Evolutionary conservation across 2,113 vertebrate species (phyloP).

Genomic region (Prolemur simus): DNA sequence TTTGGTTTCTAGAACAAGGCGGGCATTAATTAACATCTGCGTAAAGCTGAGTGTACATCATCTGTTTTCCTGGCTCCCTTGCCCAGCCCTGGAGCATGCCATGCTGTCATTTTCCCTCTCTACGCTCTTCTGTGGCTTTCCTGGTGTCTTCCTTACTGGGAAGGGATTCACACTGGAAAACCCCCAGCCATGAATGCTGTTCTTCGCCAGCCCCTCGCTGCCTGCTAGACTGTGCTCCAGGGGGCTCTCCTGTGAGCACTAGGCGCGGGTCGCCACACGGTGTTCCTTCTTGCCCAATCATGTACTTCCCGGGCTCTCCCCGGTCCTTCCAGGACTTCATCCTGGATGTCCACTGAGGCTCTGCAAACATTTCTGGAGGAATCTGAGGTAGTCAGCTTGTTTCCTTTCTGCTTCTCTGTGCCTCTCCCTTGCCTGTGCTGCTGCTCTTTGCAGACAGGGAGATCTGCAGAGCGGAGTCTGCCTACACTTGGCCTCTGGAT

Average conservation of each 20-base stretch:
- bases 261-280: neutral
- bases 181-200: neutral
- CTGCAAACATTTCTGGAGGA: neutral
- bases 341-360: neutral
- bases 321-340: neutral
- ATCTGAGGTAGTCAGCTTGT: neutral
- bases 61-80: neutral
- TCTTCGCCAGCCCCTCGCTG: neutral
- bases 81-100: neutral
- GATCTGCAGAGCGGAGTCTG: neutral
- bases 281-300: neutral
- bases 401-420: neutral
- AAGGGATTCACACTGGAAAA: neutral
- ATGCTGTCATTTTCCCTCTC: neutral
- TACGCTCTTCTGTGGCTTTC: neutral
- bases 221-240: neutral
- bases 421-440: neutral
- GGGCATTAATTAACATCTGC: conserved; percentile 52
- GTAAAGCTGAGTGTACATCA: neutral
- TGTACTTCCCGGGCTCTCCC: neutral
- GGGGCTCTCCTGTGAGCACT: neutral
- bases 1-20: conserved; percentile 67
- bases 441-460: conserved; percentile 23
- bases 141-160: neutral
- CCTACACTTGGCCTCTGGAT: neutral